phyloP scores from a whole-genome alignment of 2,113 vertebrate species.

The Otocyon megalotis region DNA sequence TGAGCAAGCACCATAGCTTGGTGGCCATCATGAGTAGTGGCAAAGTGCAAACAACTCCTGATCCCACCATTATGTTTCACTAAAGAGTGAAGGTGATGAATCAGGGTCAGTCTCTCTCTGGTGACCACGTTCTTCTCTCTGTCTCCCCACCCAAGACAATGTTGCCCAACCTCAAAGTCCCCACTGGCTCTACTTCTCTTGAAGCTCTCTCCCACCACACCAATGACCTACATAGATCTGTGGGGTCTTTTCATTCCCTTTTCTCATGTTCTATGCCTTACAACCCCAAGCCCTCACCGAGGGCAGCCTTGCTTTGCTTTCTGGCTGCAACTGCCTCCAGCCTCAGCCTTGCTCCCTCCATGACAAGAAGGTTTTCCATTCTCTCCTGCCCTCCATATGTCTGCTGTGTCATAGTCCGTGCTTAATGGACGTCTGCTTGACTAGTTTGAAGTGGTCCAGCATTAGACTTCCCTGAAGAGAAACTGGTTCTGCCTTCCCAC shows the following conservation, averaged over 20 bases:
- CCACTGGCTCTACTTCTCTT: background rate
- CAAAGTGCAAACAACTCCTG: background rate
- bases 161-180: background rate
- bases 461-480: background rate
- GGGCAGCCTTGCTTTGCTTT: background rate
- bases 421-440: background rate
- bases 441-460: background rate
- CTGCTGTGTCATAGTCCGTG: accelerated
- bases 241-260: accelerated
- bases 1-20: background rate
- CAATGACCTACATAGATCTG: accelerated
- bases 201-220: background rate
- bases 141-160: accelerated
- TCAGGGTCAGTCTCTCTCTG: background rate
- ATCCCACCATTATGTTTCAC: accelerated
- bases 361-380: background rate
- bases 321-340: background rate
- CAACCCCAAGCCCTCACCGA: background rate
- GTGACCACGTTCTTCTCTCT: accelerated
- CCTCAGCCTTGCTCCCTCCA: background rate
- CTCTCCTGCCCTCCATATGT: background rate
- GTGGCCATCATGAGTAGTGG: background rate
- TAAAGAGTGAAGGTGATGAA: background rate
- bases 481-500: too few relatives aligned
- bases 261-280: too few relatives aligned